Evolutionary conservation across 1,140 invertebrate species (phyloP).

Genomic region (Saccostrea glomerata): DNA sequence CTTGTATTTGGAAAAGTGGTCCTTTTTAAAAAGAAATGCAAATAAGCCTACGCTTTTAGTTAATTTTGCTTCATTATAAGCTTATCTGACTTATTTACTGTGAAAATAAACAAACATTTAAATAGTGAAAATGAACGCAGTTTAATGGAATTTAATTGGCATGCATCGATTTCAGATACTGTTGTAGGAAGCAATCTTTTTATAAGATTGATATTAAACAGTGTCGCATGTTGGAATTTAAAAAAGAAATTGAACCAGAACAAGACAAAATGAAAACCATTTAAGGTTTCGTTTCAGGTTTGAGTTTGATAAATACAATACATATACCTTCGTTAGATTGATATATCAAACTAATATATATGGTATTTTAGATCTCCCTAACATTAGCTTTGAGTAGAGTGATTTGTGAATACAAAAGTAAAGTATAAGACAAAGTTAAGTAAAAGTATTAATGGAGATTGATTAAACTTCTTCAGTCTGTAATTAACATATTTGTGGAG

Average conservation of each 20-base stretch:
- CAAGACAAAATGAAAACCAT: too few relatives aligned
- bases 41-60: neutral
- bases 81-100: neutral
- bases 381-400: too few relatives aligned
- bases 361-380: too few relatives aligned
- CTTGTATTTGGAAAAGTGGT: neutral
- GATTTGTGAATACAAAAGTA: too few relatives aligned
- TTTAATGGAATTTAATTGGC: neutral
- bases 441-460: too few relatives aligned
- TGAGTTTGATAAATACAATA: too few relatives aligned
- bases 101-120: neutral
- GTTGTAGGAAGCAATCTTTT: neutral
- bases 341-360: too few relatives aligned
- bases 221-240: neutral
- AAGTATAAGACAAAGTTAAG: too few relatives aligned
- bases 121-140: neutral
- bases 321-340: too few relatives aligned
- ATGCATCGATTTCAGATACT: neutral
- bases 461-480: neutral
- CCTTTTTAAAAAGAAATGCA: neutral
- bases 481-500: slow-evolving; percentile 18
- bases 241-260: neutral
- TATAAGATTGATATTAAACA: neutral
- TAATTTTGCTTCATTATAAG: neutral
- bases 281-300: too few relatives aligned